A percentile compares a stretch with the other conserved stretches of the same genome.
These are phyloP conservation scores for Alca torda DNA, from an alignment of 2,797 vertebrate species.

Conservation along the genomic window DNA sequence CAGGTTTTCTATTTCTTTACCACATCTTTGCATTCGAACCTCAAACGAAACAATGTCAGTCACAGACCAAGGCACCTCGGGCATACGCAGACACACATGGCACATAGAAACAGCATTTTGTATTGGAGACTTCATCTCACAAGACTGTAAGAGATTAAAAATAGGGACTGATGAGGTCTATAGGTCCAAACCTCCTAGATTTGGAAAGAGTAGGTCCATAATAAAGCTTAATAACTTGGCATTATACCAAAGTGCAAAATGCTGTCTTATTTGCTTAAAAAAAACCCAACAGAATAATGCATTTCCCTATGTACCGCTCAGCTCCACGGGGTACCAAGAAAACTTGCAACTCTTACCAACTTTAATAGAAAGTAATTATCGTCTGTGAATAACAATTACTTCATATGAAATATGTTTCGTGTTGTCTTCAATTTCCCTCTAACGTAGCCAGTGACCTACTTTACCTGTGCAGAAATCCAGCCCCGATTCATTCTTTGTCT, in stretches of 20 bases:
- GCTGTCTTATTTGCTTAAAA: neutral
- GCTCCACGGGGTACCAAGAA: neutral
- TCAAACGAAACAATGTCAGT: neutral
- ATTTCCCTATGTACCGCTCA: neutral
- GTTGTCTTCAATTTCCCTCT: neutral
- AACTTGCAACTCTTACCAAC: neutral
- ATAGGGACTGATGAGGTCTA: neutral
- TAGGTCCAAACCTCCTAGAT: neutral
- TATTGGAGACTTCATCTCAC: neutral
- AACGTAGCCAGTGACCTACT: neutral
- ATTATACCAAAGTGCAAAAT: neutral
- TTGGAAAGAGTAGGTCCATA: neutral
- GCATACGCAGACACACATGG: neutral
- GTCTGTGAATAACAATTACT: neutral
- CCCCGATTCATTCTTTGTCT: neutral
- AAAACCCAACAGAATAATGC: neutral
- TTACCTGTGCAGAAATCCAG: neutral
- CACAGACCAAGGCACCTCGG: neutral
- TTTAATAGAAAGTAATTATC: neutral
- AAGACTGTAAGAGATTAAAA: neutral
- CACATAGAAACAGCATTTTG: neutral
- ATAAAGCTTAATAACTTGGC: neutral
- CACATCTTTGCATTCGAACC: neutral
- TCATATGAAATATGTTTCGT: neutral
- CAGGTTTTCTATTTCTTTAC: neutral